Conservation (phyloP, 1,140 invertebrate species). For the Bombus terrestris region DNA sequence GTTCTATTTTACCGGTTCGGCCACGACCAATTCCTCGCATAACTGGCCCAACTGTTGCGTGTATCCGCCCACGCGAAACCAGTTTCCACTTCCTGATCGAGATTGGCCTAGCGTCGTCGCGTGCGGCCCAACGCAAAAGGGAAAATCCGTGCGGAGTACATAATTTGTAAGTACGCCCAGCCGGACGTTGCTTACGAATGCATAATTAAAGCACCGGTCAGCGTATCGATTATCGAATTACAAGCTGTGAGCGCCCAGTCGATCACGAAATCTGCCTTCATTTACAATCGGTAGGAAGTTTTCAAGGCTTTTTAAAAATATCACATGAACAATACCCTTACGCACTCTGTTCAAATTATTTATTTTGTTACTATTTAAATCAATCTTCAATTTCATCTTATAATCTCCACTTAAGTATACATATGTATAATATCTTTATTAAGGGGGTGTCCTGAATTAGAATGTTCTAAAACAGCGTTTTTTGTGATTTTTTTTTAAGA, state of each 20-base stretch:
- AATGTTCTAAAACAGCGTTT: too few relatives aligned
- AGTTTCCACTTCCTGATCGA: conserved; percentile 52
- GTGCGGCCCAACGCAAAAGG: conserved; percentile 45
- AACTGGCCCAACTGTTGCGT: conserved; percentile 52
- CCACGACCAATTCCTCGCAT: conserved; percentile 35
- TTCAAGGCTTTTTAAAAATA: too few relatives aligned
- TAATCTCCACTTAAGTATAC: too few relatives aligned
- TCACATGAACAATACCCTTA: too few relatives aligned
- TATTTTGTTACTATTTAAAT: too few relatives aligned
- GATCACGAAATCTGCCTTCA: not conserved
- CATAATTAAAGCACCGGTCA: conserved; percentile 31
- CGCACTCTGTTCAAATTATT: too few relatives aligned
- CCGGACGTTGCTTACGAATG: conserved; percentile 42
- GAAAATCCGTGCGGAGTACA: conserved; percentile 24
- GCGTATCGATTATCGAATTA: conserved; percentile 50
- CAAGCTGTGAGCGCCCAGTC: not conserved
- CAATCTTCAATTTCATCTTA: too few relatives aligned
- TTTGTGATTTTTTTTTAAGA: too few relatives aligned
- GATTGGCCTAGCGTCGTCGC: conserved; percentile 38
- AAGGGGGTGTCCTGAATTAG: too few relatives aligned
- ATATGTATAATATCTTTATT: too few relatives aligned
- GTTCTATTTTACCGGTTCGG: conserved; percentile 25
- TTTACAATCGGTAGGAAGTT: not conserved
- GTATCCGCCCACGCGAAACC: conserved; percentile 41
- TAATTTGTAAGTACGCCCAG: conserved; percentile 42